A percentile compares a stretch with the other conserved stretches of the same genome.
Evolutionary conservation across 2,113 vertebrate species (phyloP).

Genomic region (Rattus rattus): DNA sequence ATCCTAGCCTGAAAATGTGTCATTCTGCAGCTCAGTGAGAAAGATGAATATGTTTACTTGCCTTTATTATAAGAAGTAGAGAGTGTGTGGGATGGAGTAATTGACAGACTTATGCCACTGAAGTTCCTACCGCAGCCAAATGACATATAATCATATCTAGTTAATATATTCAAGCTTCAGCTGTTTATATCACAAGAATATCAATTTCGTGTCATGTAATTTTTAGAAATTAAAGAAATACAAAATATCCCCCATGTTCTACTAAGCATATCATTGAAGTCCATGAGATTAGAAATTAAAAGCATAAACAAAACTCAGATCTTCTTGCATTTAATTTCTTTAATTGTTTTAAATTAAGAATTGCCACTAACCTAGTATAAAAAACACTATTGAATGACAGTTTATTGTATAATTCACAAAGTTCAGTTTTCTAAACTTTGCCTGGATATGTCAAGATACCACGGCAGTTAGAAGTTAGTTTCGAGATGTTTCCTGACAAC

Average conservation of each 20-base stretch:
- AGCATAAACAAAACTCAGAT: not conserved
- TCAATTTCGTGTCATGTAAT: not conserved
- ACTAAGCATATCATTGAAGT: not conserved
- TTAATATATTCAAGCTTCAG: not conserved
- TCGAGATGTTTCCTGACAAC: not conserved
- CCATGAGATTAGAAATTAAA: not conserved
- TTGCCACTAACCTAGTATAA: not conserved
- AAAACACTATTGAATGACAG: not conserved
- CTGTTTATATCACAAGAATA: not conserved
- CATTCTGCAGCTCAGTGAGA: not conserved
- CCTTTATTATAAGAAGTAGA: not conserved
- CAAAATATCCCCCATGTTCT: not conserved
- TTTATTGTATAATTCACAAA: not conserved
- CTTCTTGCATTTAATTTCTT: not conserved
- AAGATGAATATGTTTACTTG: not conserved
- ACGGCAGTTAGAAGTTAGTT: not conserved
- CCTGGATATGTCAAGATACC: not conserved
- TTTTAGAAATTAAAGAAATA: constrained; percentile 15
- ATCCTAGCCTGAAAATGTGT: not conserved
- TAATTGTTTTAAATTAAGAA: not conserved
- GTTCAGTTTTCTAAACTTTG: not conserved
- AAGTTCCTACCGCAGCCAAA: not conserved
- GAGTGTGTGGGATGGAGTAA: not conserved
- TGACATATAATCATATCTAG: too few relatives aligned
- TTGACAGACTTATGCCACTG: not conserved